A percentile compares a stretch with the other conserved stretches of the same genome.
Evolutionary conservation across 2,113 vertebrate genomes (phyloP).

Genomic region (Aegotheles bennettii): DNA sequence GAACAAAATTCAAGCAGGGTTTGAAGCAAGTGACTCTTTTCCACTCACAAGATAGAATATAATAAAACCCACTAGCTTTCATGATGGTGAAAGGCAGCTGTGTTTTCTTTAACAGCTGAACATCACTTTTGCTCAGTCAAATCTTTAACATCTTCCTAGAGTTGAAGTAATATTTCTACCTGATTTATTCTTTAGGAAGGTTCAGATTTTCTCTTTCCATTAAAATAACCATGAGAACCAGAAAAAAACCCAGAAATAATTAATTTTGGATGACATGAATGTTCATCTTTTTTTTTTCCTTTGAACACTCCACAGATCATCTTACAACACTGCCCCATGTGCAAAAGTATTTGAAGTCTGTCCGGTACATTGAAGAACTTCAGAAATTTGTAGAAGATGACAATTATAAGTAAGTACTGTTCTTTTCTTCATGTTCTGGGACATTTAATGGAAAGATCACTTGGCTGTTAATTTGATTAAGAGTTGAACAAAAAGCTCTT

Average conservation of each 20-base stretch:
- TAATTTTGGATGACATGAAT: background rate
- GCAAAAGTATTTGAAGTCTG: slow-evolving; percentile 93
- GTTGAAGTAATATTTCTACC: background rate
- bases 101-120: background rate
- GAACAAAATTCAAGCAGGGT: background rate
- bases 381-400: slow-evolving; percentile 97
- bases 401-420: slow-evolving; percentile 89
- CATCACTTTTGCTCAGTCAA: background rate
- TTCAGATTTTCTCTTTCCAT: background rate
- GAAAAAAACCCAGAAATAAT: background rate
- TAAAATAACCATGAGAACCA: background rate
- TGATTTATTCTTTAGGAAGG: background rate
- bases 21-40: background rate
- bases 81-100: background rate
- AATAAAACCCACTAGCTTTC: background rate
- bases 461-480: background rate
- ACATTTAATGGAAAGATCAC: background rate
- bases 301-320: slow-evolving; percentile 74
- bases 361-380: slow-evolving; percentile 93
- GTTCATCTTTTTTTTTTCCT: background rate
- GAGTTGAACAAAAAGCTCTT: background rate
- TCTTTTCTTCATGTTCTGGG: background rate
- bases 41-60: background rate
- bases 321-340: slow-evolving; percentile 87
- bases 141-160: background rate